phyloP scores from a whole-genome alignment of 2,797 vertebrate species.

The Cyprinodon diabolis region DNA sequence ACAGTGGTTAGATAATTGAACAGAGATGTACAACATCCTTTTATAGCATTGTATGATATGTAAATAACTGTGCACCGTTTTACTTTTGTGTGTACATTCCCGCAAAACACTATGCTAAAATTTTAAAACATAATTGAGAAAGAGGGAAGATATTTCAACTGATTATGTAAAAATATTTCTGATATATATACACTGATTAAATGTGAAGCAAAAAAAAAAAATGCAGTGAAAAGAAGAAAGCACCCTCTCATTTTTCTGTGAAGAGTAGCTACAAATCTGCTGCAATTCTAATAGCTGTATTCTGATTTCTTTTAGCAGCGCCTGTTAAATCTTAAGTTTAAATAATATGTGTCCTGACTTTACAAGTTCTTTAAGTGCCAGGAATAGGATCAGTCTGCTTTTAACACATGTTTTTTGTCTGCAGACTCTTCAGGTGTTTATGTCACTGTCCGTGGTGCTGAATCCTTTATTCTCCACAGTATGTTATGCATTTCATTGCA shows the following conservation, averaged over 20 bases:
- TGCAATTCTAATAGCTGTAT: not conserved
- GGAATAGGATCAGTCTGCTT: not conserved
- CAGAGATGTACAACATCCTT: not conserved
- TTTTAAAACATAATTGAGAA: not conserved
- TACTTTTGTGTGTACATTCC: too few relatives aligned
- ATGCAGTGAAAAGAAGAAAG: not conserved
- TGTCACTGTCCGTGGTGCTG: slow-evolving; percentile 79
- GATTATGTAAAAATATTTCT: not conserved
- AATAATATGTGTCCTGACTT: not conserved
- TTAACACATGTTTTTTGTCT: slow-evolving; percentile 1
- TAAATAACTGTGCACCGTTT: too few relatives aligned
- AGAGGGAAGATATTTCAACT: not conserved
- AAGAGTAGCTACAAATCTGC: not conserved
- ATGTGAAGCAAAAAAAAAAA: not conserved
- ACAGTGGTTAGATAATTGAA: not conserved
- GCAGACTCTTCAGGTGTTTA: slow-evolving; percentile 1
- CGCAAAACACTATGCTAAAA: too few relatives aligned
- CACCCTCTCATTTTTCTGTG: not conserved
- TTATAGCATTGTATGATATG: not conserved
- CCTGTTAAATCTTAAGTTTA: not conserved
- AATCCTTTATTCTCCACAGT: slow-evolving; percentile 21
- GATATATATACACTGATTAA: not conserved
- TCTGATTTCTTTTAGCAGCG: not conserved
- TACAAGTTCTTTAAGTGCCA: not conserved
- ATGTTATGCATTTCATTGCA: slow-evolving; percentile 1